Evolutionary conservation across 2,113 vertebrate genomes (phyloP).

Genomic region (Vireo altiloquus): DNA sequence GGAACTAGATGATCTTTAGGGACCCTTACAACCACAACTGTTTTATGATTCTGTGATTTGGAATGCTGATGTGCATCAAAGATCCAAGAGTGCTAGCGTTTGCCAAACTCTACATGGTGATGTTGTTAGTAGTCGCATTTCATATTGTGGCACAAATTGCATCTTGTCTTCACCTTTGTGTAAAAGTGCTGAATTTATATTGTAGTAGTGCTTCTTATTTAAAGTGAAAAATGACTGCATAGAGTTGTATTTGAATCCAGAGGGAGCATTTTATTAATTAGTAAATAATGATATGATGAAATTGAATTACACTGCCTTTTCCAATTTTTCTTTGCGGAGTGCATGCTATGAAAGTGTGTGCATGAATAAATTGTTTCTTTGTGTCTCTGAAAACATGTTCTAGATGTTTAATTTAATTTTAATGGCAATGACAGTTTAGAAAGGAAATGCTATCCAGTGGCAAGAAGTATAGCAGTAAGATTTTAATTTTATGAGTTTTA

Average conservation of each 20-base stretch:
- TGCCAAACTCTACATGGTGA: not conserved
- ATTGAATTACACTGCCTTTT: not conserved
- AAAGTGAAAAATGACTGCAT: not conserved
- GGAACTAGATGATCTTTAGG: not conserved
- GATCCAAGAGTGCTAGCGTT: not conserved
- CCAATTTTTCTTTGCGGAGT: not conserved
- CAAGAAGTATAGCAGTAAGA: not conserved
- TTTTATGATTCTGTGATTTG: not conserved
- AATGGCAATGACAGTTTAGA: not conserved
- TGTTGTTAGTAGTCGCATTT: not conserved
- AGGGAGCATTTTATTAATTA: not conserved
- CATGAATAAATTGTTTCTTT: not conserved
- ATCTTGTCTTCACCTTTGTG: not conserved
- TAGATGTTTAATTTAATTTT: not conserved
- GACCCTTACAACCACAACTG: not conserved
- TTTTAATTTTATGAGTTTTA: not conserved
- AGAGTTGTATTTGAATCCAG: not conserved
- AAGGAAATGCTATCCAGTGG: not conserved
- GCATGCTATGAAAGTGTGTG: not conserved
- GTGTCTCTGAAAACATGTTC: not conserved
- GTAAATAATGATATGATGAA: not conserved
- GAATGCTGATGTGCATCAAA: not conserved
- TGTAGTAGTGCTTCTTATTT: not conserved
- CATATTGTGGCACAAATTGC: not conserved
- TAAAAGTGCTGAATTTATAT: not conserved